Evolutionary conservation across 2,113 vertebrate species (phyloP), one percentile per base, ranked within the genome.

Genomic region (Onychostruthus taczanowskii): DNA sequence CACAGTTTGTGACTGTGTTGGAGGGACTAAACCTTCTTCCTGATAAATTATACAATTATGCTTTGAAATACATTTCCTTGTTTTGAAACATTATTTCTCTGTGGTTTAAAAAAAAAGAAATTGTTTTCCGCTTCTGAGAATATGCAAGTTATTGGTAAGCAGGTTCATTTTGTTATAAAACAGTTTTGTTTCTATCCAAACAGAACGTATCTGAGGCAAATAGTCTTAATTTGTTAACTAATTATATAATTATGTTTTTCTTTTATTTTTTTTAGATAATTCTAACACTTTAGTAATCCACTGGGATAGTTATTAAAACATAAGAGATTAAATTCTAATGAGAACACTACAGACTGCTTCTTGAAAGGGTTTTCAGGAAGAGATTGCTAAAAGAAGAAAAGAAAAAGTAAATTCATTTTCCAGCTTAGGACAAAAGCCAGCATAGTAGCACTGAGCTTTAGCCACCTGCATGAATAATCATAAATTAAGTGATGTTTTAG

Each of bases 61-160:
- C 56, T 61, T 84, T 61, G 76, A 89, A 72, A 90, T 7, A 7
- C 61, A 72, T 82, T 96, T 94, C 61, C 70, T 78, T 94, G 55
- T 77, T 94, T 89, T 58, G 90, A 94, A 96, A 92, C 20, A 31
- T 67, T 84, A 19, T 81, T 93, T 90, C 59, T 82, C 49, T 62
- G 31, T 84, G 72, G 39, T 81, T 72, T 30, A 20, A 79, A 49
- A 78, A 56, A 81, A 56, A 78, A 56, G 78, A 56, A 72, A n/a
- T 10, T 12, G 20, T 33, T 68, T 95, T 93, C 55, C 84, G 68
- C 41, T 76, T 73, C 84, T 79, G 84, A 93, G 95, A 93, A 78
- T 52, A 75, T 88, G 58, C 18, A 62, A 58, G 27, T 41, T 88
- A 85, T 24, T 37, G 55, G 68, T 59, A 86, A 74, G 27, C 52